These are phyloP conservation scores for Antigone vipio DNA, from an alignment of 2,113 vertebrate species.

Conservation along the genomic window DNA sequence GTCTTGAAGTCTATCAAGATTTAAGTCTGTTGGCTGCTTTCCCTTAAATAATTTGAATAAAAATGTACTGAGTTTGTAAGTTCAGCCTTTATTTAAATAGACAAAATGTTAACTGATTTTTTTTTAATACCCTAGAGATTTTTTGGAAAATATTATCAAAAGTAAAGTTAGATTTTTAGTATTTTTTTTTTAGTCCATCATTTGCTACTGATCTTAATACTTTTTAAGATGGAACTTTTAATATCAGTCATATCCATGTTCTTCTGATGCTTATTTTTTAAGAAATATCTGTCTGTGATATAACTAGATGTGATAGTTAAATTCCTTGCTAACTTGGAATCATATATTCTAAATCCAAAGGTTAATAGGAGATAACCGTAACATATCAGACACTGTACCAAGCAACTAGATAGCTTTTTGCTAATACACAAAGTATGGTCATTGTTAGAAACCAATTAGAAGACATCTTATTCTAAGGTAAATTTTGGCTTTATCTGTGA, in stretches of 20 bases:
- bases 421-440: background rate
- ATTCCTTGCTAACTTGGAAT: background rate
- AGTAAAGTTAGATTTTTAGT: background rate
- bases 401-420: background rate
- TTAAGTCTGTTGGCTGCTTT: background rate
- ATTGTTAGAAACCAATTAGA: background rate
- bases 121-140: background rate
- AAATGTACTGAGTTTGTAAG: background rate
- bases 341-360: background rate
- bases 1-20: background rate
- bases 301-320: background rate
- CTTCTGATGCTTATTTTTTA: background rate
- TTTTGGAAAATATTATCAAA: background rate
- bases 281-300: background rate
- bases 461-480: background rate
- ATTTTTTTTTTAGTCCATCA: background rate
- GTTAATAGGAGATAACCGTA: background rate
- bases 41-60: background rate
- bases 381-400: background rate
- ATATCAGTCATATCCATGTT: background rate
- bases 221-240: background rate
- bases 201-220: background rate
- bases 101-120: background rate
- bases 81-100: background rate
- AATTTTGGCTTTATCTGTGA: background rate